phyloP scores from a whole-genome alignment of 2,113 vertebrate genomes.

The Lepus europaeus region DNA sequence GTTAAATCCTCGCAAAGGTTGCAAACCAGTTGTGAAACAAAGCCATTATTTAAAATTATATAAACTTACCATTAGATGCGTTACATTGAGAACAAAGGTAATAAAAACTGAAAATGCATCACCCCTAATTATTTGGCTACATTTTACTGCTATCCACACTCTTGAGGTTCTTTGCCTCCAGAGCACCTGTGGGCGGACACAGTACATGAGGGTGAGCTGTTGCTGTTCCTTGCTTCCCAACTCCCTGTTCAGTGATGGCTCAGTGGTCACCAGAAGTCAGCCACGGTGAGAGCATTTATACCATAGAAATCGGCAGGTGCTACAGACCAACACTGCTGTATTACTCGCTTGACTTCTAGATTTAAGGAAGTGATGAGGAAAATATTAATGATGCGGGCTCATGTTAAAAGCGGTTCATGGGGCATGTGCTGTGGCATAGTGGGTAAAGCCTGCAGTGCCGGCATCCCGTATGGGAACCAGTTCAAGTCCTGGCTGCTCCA shows the following conservation, averaged over 20 bases:
- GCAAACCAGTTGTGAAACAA: conserved; percentile 23
- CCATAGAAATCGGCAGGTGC: background rate
- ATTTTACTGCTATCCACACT: background rate
- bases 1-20: background rate
- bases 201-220: accelerated
- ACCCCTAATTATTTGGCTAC: background rate
- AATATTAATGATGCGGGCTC: background rate
- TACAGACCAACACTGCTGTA: background rate
- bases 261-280: background rate
- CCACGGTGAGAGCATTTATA: background rate
- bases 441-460: too few relatives aligned
- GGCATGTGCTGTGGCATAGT: too few relatives aligned
- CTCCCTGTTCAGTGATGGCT: background rate
- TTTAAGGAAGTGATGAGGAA: background rate
- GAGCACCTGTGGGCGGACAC: accelerated
- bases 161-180: background rate
- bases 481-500: too few relatives aligned
- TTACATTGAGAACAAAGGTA: background rate
- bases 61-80: background rate
- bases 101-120: conserved; percentile 12
- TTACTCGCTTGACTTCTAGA: background rate
- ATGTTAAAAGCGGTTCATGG: background rate
- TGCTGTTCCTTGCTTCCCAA: accelerated
- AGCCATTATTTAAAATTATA: conserved; percentile 22
- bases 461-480: too few relatives aligned